Evolutionary conservation across 2,888 invertebrate genomes (phyloP).

Genomic region (Melolontha melolontha): DNA sequence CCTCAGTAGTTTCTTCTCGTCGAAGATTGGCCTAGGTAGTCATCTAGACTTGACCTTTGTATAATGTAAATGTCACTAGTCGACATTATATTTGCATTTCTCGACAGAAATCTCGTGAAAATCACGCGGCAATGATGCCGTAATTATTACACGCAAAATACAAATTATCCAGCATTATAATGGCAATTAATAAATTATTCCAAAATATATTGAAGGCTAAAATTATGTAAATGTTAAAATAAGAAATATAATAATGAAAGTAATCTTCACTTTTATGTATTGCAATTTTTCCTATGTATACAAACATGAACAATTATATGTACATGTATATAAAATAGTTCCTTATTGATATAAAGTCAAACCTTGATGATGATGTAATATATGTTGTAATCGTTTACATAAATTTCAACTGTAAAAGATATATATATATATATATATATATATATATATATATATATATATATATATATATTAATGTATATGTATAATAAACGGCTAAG

Average conservation of each 20-base stretch:
- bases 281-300: slow-evolving; percentile 5
- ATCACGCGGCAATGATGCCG: slow-evolving; percentile 23
- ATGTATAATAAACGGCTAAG: too few relatives aligned
- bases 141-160: slow-evolving; percentile 4
- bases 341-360: slow-evolving; percentile 12
- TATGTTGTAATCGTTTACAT: slow-evolving; percentile 21
- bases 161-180: not conserved
- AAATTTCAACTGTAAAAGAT: too few relatives aligned
- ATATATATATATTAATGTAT: too few relatives aligned
- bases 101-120: slow-evolving; percentile 46
- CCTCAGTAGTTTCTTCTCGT: slow-evolving; percentile 43
- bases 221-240: too few relatives aligned
- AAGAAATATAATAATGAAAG: too few relatives aligned
- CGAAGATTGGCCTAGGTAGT: slow-evolving; percentile 53
- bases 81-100: slow-evolving; percentile 60
- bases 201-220: not conserved
- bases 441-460: too few relatives aligned
- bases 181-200: not conserved
- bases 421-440: too few relatives aligned
- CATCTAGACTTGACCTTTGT: slow-evolving; percentile 57
- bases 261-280: too few relatives aligned
- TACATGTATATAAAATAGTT: not conserved
- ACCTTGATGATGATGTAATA: slow-evolving; percentile 36
- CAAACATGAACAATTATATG: not conserved
- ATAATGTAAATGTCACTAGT: slow-evolving; percentile 61